Base-by-base conservation (phyloP, 1,140 invertebrate species). In the Belonocnema kinseyi region DNA sequence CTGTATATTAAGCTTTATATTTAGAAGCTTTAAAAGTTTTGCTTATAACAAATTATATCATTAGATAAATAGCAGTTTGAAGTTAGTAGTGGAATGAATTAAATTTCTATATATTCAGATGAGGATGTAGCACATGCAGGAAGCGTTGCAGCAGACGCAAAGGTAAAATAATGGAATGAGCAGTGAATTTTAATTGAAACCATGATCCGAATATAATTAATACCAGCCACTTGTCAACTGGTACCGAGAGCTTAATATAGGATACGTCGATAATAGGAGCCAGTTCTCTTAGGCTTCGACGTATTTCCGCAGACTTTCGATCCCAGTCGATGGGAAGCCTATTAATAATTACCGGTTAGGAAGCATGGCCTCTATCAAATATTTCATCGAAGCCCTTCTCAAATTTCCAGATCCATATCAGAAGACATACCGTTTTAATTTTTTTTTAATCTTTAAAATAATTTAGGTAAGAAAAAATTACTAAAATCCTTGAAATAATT, bases 321-420 rank as follows among this genome's bases (percentile, higher is more conserved):
- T 40, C 14, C 61, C 40, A 16, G 61, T 46, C 61, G 21, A 40
- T n/a, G 61, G 40, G 26, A 14, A 66, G 26, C 26, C 61, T 66
- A 66, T 66, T 66, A 66, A 46, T 66, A 66, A 66, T 66, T 66
- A n/a, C 61, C 61, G 40, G 61, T n/a, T 46, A 66, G 33, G 3
- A 40, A 40, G 14, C 21, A 66, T 21, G 14, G 46, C n/a, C 61
- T 66, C 33, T 16, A 4, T 40, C 26, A 40, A 40, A 40, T 66
- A 66, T 66, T 66, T 66, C 26, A 66, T n/a, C 46, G 3, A 66
- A 40, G 4, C 26, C 61, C 13, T 33, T 33, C 40, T 33, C 13
- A 21, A 66, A 66, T 66, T 66, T 33, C 61, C 40, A 7, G 26
- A n/a, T 40, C 11, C 21, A 66, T 40, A 40, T 40, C n/a, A 16